phyloP scores from a whole-genome alignment of 2,113 vertebrate genomes.

The Pelecanus crispus region DNA sequence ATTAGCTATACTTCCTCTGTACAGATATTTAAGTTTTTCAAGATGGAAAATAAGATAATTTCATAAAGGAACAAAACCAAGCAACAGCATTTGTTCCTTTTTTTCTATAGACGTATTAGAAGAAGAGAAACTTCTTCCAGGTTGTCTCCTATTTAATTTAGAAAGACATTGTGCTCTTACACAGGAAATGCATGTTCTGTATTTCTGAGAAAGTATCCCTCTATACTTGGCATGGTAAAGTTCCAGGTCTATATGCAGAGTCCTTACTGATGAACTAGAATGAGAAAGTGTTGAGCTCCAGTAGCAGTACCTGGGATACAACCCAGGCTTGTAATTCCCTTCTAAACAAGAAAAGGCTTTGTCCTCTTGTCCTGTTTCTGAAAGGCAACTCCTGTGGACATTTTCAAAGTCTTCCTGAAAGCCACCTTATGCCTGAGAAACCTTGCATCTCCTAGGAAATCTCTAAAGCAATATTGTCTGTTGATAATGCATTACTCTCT shows the following conservation, averaged over 20 bases:
- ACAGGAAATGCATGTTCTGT: background rate
- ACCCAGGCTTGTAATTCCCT: background rate
- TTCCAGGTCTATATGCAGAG: background rate
- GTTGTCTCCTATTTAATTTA: background rate
- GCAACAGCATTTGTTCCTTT: background rate
- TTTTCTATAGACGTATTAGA: background rate
- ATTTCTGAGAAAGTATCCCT: background rate
- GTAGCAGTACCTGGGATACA: background rate
- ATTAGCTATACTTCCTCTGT: background rate
- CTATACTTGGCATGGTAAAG: rapidly evolving
- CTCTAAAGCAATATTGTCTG: background rate
- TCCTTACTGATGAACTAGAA: background rate
- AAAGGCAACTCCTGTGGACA: background rate
- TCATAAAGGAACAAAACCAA: background rate
- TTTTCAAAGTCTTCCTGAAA: background rate
- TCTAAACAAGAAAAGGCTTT: background rate
- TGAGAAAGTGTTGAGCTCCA: background rate
- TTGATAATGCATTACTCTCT: background rate
- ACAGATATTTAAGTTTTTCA: background rate
- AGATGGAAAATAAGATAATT: background rate
- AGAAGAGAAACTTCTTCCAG: background rate
- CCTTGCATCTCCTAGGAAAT: background rate
- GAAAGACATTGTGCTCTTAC: background rate
- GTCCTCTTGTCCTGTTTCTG: background rate
- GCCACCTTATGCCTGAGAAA: background rate